Conservation (phyloP, 2,113 vertebrate genomes). For the Glaucidium brasilianum region DNA sequence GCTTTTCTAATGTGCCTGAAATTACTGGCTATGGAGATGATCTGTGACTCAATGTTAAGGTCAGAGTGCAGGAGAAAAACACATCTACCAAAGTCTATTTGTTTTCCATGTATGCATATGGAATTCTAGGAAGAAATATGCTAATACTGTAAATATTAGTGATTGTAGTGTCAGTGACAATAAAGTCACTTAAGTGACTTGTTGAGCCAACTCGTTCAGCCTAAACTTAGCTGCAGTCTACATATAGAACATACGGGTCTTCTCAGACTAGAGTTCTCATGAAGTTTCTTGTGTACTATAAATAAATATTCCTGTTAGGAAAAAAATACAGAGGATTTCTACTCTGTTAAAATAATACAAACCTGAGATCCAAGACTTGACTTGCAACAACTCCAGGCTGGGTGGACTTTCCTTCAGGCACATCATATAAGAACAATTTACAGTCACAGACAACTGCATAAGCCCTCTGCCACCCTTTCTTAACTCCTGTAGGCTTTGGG, state of each 20-base stretch:
- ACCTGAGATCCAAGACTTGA: slow-evolving; percentile 97
- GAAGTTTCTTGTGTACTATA: neutral
- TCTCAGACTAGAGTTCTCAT: neutral
- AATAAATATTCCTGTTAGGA: neutral
- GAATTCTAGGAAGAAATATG: neutral
- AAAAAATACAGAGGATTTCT: neutral
- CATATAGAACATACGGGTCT: neutral
- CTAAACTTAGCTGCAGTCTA: neutral
- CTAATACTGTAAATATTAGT: neutral
- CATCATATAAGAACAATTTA: slow-evolving; percentile 93
- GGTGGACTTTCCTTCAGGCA: slow-evolving; percentile 92
- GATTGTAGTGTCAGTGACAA: neutral
- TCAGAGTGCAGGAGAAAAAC: neutral
- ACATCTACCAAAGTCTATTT: neutral
- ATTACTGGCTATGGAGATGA: neutral
- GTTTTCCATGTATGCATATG: neutral
- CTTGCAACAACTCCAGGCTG: slow-evolving; percentile 89
- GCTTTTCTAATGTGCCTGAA: neutral
- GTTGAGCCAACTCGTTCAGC: neutral
- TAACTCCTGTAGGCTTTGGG: slow-evolving; percentile 96
- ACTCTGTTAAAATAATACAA: neutral
- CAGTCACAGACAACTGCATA: slow-evolving; percentile 95
- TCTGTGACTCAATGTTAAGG: neutral
- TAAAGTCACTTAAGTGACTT: neutral
- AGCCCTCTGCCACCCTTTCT: slow-evolving; percentile 96